phyloP scores from a whole-genome alignment of 2,113 vertebrate species.

The Glaucidium brasilianum region DNA sequence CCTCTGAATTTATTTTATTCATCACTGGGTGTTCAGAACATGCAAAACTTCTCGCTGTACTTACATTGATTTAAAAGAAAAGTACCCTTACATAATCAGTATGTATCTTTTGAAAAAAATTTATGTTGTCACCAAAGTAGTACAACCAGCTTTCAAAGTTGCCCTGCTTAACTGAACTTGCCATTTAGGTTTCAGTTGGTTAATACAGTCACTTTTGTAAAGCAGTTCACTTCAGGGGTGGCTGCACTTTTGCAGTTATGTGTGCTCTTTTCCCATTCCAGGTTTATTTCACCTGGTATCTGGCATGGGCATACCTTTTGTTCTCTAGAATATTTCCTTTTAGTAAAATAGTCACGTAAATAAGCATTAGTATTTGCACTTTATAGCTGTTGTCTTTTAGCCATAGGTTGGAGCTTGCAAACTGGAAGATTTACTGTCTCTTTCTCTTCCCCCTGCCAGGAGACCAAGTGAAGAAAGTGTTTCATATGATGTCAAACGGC shows the following conservation, averaged over 20 bases:
- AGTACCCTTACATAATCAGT: background rate
- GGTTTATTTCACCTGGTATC: background rate
- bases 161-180: background rate
- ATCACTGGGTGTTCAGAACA: background rate
- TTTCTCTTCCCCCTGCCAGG: constrained; percentile 66
- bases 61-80: background rate
- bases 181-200: background rate
- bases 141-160: background rate
- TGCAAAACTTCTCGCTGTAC: background rate
- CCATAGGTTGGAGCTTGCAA: background rate
- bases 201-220: background rate
- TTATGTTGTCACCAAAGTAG: background rate
- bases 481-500: constrained; percentile 77
- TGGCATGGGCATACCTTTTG: background rate
- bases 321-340: background rate
- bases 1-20: background rate
- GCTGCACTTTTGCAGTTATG: background rate
- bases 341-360: background rate
- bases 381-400: background rate
- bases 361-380: background rate
- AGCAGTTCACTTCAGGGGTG: background rate
- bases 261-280: background rate
- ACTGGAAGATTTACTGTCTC: background rate
- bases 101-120: background rate
- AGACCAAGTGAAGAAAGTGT: constrained; percentile 72